Evolutionary conservation across 2,888 invertebrate species (phyloP), one percentile per base, ranked within the genome.

Genomic region (Drosophila recens): DNA sequence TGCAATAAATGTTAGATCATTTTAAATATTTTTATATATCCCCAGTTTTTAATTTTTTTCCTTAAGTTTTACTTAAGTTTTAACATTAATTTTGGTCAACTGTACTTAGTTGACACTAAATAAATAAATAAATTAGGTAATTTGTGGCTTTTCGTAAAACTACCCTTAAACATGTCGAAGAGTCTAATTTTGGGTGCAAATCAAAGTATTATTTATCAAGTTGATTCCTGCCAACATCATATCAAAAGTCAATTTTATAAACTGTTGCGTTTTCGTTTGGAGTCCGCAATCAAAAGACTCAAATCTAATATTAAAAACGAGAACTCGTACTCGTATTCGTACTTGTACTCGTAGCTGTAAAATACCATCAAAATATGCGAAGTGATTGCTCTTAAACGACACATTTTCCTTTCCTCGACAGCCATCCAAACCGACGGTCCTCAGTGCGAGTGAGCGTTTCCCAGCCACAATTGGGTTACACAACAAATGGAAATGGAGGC

Each of bases 401-500:
- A 46, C 49, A 20, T 56, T 43, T 20, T 5, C 54, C 20, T 33
- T n/a, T 20, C 20, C 43, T n/a, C 33, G n/a, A 48, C 80, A 91
- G 91, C 67, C 90, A 90, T 79, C 87, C 88, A 48, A 92, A 92
- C 76, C 90, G 91, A 66, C 84, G 90, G 40, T 86, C 90, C 63
- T 87, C 90, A 63, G 91, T 91, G 63, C 90, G 91, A 65, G 77
- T 81, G 34, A 91, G 90, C 70, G 75, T 89, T 59, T 90, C 92
- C 17, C 92, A 92, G 70, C 91, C 92, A 33, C 91, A 92, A 82
- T 80, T 92, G 74, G 84, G 90, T 85, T 95, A 94, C 90, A 40
- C 85, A 17, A 94, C 94, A 91, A 94, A 95, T 88, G 94, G 95
- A 73, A 94, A 93, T 51, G 82, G 58, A 6, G 62, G 59, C 20